Base-by-base conservation (phyloP, 2,113 vertebrate genomes). In the Chaetorhynchus papuensis region DNA sequence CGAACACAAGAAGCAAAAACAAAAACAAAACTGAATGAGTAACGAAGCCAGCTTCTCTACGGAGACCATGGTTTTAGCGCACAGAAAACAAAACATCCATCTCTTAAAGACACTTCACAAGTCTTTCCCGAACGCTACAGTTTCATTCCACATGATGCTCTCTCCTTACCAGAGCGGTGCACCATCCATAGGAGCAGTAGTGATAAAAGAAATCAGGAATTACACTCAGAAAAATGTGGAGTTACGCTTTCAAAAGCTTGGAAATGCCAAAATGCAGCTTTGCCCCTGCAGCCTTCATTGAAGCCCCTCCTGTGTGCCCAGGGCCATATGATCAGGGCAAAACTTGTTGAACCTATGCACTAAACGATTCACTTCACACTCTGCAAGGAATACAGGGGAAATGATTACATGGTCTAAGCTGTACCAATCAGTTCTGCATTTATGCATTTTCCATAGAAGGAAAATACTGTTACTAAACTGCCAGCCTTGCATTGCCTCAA, bases 171-270 rank as follows among this genome's bases (percentile, higher is more conserved):
- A 24, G 37, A 83, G 15, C 21, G 15, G n/a, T 7, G 7, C n/a
- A 31, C 10, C 39, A 28, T n/a, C 31, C 26, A 1, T 6, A 10
- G 22, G 19, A 65, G 9, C 0, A 0, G 13, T 1, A 57, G 31
- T 0, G 0, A 74, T 10, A 47, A 79, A 54, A 31, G 23, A 42
- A 76, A 65, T 30, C n/a, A 44, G 35, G 37, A 61, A 26, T 39
- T 31, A 15, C 26, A 6, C n/a, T n/a, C 37, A 8, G 21, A 57
- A 86, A n/a, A 69, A 65, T 21, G 15, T 7, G 11, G n/a, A 54
- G 18, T 41, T 44, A 68, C 0, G 0, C 28, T 57, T 76, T 22
- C 18, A 23, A 39, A 81, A 60, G 23, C 13, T 47, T 59, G 45
- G 39, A 42, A 60, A 71, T 0, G 1, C 23, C 54, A 52, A 60